Evolutionary conservation across 2,113 vertebrate species (phyloP).

Genomic region (Clarias macrocephalus): DNA sequence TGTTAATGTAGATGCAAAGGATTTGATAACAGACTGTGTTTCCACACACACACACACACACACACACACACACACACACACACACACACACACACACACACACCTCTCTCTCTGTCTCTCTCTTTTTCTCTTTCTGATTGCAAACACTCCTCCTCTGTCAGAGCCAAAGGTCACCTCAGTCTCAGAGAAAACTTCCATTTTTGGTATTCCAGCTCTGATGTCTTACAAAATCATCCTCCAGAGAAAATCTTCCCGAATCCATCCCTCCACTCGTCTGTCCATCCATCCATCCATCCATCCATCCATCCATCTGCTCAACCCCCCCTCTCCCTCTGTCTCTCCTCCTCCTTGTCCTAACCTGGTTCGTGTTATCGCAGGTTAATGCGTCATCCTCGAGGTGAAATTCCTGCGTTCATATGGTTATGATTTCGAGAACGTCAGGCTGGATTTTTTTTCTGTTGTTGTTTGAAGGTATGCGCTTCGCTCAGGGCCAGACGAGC

Average conservation of each 20-base stretch:
- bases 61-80: conserved; percentile 11
- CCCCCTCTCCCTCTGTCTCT: conserved; percentile 39
- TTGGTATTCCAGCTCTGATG: conserved; percentile 81
- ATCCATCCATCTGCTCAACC: conserved; percentile 1
- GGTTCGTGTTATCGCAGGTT: conserved; percentile 97
- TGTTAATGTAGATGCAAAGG: conserved; percentile 1
- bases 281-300: conserved; percentile 14
- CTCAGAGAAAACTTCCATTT: conserved; percentile 90
- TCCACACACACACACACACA: conserved; percentile 36
- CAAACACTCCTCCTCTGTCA: conserved; percentile 63
- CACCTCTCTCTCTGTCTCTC: conserved; percentile 58
- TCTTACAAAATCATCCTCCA: conserved; percentile 80
- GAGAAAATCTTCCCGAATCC: conserved; percentile 61
- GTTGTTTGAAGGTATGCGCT: conserved; percentile 74
- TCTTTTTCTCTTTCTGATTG: conserved; percentile 57
- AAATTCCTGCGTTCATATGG: conserved; percentile 93
- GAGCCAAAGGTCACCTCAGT: conserved; percentile 82
- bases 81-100: background rate
- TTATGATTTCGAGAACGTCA: conserved; percentile 98
- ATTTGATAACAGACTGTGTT: conserved; percentile 10
- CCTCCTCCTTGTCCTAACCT: conserved; percentile 85
- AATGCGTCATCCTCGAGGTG: conserved; percentile 87
- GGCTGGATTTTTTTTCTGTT: conserved; percentile 85
- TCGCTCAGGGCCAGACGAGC: conserved; percentile 88
- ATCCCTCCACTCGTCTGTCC: conserved; percentile 29